These are phyloP conservation scores for Tanypteryx hageni DNA, from an alignment of 2,888 invertebrate genomes.

Conservation along the genomic window DNA sequence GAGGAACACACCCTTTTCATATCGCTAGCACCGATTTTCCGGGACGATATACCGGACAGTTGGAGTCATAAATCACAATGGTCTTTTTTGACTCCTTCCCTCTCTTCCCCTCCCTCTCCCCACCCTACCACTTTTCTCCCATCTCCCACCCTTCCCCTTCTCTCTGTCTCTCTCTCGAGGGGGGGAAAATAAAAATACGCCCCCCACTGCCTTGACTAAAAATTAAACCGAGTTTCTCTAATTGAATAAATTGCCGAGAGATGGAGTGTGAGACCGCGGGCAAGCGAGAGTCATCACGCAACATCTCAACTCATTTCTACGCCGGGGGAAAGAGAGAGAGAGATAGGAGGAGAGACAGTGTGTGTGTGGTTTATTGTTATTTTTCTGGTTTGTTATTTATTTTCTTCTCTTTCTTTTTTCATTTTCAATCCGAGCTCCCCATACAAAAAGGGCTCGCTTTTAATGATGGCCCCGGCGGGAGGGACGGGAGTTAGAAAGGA, in stretches of 20 bases:
- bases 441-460: slow-evolving; percentile 6
- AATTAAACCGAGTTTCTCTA: slow-evolving; percentile 57
- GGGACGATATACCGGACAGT: slow-evolving; percentile 61
- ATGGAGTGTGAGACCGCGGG: slow-evolving; percentile 54
- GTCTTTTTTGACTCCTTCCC: slow-evolving; percentile 40
- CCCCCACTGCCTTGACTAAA: slow-evolving; percentile 29
- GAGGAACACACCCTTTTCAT: slow-evolving; percentile 58
- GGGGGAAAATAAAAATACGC: not conserved
- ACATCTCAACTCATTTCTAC: slow-evolving; percentile 55
- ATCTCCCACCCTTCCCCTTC: not conserved
- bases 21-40: slow-evolving; percentile 57
- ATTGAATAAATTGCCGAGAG: slow-evolving; percentile 62
- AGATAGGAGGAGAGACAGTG: not conserved
- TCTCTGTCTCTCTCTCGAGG: not conserved
- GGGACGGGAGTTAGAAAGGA: not conserved
- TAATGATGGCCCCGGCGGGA: slow-evolving; percentile 54
- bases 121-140: not conserved
- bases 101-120: not conserved
- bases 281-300: slow-evolving; percentile 58
- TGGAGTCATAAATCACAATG: slow-evolving; percentile 57
- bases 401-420: not conserved
- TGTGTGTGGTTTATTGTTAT: slow-evolving; percentile 35
- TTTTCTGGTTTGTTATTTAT: slow-evolving; percentile 1
- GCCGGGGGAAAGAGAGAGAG: not conserved
- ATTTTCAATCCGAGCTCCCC: slow-evolving; percentile 56